Evolutionary conservation across 2,113 vertebrate genomes (phyloP).

Genomic region (Salminus brasiliensis): DNA sequence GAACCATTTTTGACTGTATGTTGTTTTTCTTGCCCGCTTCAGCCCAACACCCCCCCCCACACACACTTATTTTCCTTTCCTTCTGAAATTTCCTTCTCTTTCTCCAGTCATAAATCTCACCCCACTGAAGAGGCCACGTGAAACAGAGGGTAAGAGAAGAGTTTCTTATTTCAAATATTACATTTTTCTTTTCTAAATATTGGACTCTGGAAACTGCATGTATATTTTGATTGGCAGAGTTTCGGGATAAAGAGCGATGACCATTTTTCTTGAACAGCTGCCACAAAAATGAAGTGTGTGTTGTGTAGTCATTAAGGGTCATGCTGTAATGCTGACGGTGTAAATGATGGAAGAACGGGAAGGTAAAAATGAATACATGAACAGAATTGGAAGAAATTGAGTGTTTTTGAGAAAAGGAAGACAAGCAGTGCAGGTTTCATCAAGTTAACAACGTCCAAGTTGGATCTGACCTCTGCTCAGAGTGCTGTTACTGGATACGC

Average conservation of each 20-base stretch:
- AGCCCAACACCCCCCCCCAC: background rate
- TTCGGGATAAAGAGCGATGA: too few species aligned
- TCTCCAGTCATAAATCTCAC: slow-evolving; percentile 45
- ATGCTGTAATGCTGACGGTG: background rate
- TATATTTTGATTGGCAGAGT: background rate
- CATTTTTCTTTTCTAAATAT: background rate
- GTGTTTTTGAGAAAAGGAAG: background rate
- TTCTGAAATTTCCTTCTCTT: background rate
- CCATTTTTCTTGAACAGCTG: too few species aligned
- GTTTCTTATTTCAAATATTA: background rate
- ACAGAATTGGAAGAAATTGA: background rate
- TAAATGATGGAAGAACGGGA: background rate
- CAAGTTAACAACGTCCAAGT: slow-evolving; percentile 14
- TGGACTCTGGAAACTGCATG: background rate
- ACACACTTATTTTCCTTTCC: background rate
- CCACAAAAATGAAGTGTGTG: too few species aligned
- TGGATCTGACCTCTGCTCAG: slow-evolving; percentile 2
- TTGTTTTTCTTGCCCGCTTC: background rate
- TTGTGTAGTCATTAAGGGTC: background rate
- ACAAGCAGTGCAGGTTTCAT: background rate
- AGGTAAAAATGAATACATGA: background rate
- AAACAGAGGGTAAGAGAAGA: slow-evolving; percentile 33
- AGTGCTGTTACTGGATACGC: background rate
- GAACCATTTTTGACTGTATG: background rate
- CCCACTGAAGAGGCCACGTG: slow-evolving; percentile 32